Base-by-base conservation (phyloP, 2,797 vertebrate genomes). In the Eulemur mongoz region DNA sequence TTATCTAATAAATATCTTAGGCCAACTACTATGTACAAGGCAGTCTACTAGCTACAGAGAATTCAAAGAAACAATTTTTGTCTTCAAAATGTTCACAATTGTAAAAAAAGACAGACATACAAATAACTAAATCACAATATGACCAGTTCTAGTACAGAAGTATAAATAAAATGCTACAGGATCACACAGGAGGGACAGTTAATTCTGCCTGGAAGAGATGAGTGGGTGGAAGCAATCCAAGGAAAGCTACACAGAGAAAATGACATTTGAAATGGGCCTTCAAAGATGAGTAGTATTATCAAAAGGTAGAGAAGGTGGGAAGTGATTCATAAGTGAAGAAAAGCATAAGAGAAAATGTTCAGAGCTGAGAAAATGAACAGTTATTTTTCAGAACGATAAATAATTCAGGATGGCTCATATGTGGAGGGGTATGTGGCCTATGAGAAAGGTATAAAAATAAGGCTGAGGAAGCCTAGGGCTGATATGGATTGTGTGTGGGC, bases 261-360 rank as follows among this genome's bases (percentile, higher is more conserved):
- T 92, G 81, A 76, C 32, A 78, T 84, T 92, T 93, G 38, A 93
- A 70, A 80, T 87, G 27, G 63, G 9, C 76, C 72, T 93, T 96
- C 85, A 92, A 95, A 94, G 27, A 87, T 84, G 32, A 96, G 13
- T 43, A 92, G 70, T 87, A 84, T 59, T 89, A 91, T 94, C 57
- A 86, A 89, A 65, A 97, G 27, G 69, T 45, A 81, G 35, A 84
- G 48, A 72, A 90, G 18, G 35, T 92, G 38, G 45, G 23, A 80
- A 88, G 23, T 27, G 23, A 92, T 89, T 87, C 79, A 83, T 7
- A 65, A 87, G 22, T 80, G 32, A 92, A 78, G 30, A 35, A 94
- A 95, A 80, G 13, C 43, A 38, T 75, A 87, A 85, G 11, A 94
- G 40, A 43, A n/a, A 92, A 81, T 35, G 25, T 23, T 88, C 91